Evolutionary conservation across 2,888 invertebrate genomes (phyloP).

Genomic region (Tipula unca): DNA sequence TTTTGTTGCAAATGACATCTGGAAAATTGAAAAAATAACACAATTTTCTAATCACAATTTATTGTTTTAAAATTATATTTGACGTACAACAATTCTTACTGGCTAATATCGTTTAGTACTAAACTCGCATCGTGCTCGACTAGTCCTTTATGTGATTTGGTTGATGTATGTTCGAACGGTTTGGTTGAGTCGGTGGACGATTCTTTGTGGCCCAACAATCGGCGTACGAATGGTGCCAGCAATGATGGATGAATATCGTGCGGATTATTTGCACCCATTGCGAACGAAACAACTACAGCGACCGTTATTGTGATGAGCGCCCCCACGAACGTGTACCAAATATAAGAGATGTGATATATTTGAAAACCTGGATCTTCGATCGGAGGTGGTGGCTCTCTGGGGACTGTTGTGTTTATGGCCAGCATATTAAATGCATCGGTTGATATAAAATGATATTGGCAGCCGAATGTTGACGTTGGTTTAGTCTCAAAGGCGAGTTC

Average conservation of each 20-base stretch:
- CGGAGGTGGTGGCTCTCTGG: not conserved
- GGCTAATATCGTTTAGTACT: not conserved
- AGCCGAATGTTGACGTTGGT: conserved; percentile 45
- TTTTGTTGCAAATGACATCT: not conserved
- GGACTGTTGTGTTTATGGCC: conserved; percentile 31
- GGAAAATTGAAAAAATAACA: not conserved
- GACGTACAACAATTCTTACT: not conserved
- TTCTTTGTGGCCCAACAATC: conserved; percentile 28
- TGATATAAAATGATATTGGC: conserved; percentile 45
- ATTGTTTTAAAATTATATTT: not conserved
- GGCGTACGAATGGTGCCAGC: conserved; percentile 62
- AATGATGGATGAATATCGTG: conserved; percentile 50
- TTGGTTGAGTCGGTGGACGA: not conserved
- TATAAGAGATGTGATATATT: conserved; percentile 64
- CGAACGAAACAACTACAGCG: conserved; percentile 45
- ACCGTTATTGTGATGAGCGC: conserved; percentile 48
- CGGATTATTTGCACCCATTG: conserved; percentile 46
- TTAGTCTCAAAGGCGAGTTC: conserved; percentile 43
- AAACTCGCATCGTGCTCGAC: not conserved
- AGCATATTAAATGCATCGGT: conserved; percentile 34
- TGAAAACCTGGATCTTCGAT: conserved; percentile 30
- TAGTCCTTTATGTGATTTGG: not conserved
- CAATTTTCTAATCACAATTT: not conserved
- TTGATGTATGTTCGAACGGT: not conserved
- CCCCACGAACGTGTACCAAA: conserved; percentile 66